Evolutionary conservation across 2,113 vertebrate genomes (phyloP), one percentile per base, ranked within the genome.

Genomic region (Callithrix jacchus): DNA sequence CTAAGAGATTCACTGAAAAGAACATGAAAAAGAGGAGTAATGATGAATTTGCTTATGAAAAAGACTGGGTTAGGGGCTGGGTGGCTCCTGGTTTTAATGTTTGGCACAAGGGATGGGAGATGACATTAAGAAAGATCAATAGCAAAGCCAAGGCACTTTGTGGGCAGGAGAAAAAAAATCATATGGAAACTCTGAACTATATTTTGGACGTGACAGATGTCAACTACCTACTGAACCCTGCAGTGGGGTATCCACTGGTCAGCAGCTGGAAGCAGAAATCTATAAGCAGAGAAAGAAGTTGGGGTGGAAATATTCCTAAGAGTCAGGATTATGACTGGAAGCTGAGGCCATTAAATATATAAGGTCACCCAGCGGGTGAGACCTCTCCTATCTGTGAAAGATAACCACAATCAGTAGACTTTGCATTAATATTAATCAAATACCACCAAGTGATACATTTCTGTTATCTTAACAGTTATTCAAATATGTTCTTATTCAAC

Each of bases 401-500:
- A 68, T 37, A 90, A 37, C 42, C 32, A 68, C 52, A n/a, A 81
- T 70, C 66, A 45, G 14, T 58, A 89, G 27, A 87, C 70, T 32
- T 64, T 54, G 32, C 73, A 95, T 93, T 61, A 88, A 91, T 87
- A 95, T 54, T 77, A 88, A 96, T 79, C 97, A 88, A 82, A 14
- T 35, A 42, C n/a, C 73, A 40, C 58, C 40, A 81, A 90, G 56
- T 81, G 61, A 85, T 8, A 85, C 12, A 2, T 81, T 92, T 45
- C 42, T 92, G 35, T 85, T 88, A 87, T 87, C 61, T 91, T 56
- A 40, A 27, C 66, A 76, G 86, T 93, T 85, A 93, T 76, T 97
- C 73, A 89, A 93, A 94, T 86, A 52, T 82, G 30, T 91, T 93
- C 66, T 94, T 93, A 96, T n/a, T 96, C 68, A 79, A 74, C 79